These are phyloP conservation scores for Equus przewalskii DNA, from an alignment of 2,113 vertebrate genomes.

Conservation along the genomic window DNA sequence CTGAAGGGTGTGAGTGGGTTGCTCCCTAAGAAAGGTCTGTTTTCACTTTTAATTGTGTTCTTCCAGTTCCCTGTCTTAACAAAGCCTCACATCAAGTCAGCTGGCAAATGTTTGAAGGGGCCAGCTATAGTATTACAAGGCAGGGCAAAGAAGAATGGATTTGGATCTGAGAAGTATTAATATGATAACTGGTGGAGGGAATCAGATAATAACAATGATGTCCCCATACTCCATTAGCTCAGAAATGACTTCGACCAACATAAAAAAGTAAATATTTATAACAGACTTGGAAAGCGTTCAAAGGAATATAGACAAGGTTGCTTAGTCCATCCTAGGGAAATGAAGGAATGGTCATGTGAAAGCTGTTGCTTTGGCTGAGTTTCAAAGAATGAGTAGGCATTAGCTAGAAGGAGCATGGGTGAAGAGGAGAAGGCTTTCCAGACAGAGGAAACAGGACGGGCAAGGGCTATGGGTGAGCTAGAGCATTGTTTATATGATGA, in stretches of 20 bases:
- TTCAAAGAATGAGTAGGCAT: neutral
- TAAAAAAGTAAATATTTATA: neutral
- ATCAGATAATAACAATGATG: neutral
- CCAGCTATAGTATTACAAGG: neutral
- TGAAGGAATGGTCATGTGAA: neutral
- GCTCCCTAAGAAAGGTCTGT: neutral
- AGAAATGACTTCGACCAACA: neutral
- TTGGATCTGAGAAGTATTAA: neutral
- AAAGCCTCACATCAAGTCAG: neutral
- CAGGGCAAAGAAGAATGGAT: neutral
- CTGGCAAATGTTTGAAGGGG: neutral
- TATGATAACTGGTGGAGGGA: neutral
- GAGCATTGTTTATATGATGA: neutral
- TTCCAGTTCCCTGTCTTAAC: neutral
- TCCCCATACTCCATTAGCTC: neutral
- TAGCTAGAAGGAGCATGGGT: neutral
- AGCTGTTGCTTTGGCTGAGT: neutral
- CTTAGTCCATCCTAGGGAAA: neutral
- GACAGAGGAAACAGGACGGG: neutral
- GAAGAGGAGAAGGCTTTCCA: neutral
- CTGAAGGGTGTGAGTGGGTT: neutral
- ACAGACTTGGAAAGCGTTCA: neutral
- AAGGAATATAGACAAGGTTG: neutral
- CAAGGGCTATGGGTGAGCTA: neutral
- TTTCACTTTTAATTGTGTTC: neutral